Base-by-base conservation (phyloP, 2,113 vertebrate species). In the Perccottus glenii region DNA sequence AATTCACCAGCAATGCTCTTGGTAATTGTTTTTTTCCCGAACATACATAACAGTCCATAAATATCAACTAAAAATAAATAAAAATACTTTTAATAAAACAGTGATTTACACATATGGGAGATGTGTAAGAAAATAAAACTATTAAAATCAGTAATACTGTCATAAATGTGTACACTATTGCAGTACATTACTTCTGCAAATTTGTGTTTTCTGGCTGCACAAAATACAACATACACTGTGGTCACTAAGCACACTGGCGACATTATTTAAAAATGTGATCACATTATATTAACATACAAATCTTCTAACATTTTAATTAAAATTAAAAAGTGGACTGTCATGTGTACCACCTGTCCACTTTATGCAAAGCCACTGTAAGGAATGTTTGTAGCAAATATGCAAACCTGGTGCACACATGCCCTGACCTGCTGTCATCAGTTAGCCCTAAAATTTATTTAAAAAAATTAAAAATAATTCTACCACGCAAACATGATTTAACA, bases 351-450 rank as follows among this genome's bases (percentile, higher is more conserved):
- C 7, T 51, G 49, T 32, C 48, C 19, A 40, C 38, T 69, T 38
- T 61, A 73, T 79, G 61, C 65, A 80, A 73, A 79, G 49, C 56
- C 42, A 77, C 84, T 83, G 68, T 60, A 68, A 84, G 3, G 19
- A 83, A 63, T 46, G 69, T 60, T 70, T 66, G n/a, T 51, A 63
- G 58, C 51, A 67, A 70, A 33, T 55, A 61, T 64, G 47, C 47
- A 76, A 59, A 64, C 55, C 58, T 70, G 55, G 53, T 44, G 53
- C 19, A 19, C 33, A 70, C 19, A 62, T 64, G 73, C 43, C 19
- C 57, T 64, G 50, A 50, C 56, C 3, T 67, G 59, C 10, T 64
- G 43, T 43, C 48, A 32, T 12, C 11, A 27, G 12, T 10, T 33
- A 5, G 5, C 27, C 50, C 36, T 40, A 40, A 40, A 40, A 40